A percentile compares a stretch with the other conserved stretches of the same genome.
Conservation (phyloP, 2,888 invertebrate genomes). For the Tethea ocularis region DNA sequence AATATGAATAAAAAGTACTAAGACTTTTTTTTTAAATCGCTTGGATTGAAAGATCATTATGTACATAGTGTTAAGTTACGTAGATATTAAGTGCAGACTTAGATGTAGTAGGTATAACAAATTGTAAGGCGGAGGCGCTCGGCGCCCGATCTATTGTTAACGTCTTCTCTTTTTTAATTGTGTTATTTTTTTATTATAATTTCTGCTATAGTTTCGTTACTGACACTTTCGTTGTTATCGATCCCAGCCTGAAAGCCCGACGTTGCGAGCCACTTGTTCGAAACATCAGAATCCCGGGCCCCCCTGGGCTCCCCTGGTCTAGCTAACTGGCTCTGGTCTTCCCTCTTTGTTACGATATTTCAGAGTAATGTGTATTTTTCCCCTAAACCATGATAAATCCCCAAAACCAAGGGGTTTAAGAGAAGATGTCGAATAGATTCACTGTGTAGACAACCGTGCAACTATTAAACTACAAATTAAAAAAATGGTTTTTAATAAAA, state of each 20-base stretch:
- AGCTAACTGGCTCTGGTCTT: too few relatives aligned
- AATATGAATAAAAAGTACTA: constrained; percentile 79
- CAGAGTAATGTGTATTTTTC: too few relatives aligned
- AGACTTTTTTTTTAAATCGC: constrained; percentile 79
- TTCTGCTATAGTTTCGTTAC: constrained; percentile 58
- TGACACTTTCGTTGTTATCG: constrained; percentile 46
- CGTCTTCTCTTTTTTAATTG: constrained; percentile 45
- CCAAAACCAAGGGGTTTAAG: too few relatives aligned
- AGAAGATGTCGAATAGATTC: too few relatives aligned
- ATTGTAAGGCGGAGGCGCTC: constrained; percentile 66
- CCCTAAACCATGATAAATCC: too few relatives aligned
- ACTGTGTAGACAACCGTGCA: too few relatives aligned
- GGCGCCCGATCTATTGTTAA: constrained; percentile 50
- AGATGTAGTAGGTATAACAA: constrained; percentile 84
- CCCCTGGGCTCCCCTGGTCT: too few relatives aligned
- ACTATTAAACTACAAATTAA: too few relatives aligned
- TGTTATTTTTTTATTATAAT: constrained; percentile 48
- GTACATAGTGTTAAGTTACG: constrained; percentile 78
- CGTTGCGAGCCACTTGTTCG: constrained; percentile 13
- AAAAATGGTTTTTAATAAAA: too few relatives aligned
- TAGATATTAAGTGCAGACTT: constrained; percentile 73
- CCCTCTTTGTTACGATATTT: constrained; percentile 5
- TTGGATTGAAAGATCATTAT: constrained; percentile 78
- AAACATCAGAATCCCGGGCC: too few relatives aligned
- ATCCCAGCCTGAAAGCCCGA: constrained; percentile 22